Evolutionary conservation across 2,797 vertebrate species (phyloP).

Genomic region (Crenichthys baileyi): DNA sequence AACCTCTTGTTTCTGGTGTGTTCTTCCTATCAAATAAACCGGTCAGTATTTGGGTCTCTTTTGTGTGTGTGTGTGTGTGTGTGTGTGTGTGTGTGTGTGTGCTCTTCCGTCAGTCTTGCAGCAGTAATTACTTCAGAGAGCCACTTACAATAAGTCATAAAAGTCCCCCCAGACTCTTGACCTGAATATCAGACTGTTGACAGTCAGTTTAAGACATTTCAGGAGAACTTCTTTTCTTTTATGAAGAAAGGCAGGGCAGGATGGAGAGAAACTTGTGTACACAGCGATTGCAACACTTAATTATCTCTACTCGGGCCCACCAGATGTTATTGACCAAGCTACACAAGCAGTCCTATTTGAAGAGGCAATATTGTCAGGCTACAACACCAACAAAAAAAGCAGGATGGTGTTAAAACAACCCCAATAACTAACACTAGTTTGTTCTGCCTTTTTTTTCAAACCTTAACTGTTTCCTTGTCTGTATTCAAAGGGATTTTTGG

Average conservation of each 20-base stretch:
- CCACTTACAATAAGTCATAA: conserved; percentile 82
- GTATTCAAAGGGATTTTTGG: not conserved
- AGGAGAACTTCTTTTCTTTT: conserved; percentile 71
- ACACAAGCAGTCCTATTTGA: conserved; percentile 73
- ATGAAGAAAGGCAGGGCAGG: conserved; percentile 73
- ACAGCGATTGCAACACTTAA: conserved; percentile 72
- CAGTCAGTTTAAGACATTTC: conserved; percentile 71
- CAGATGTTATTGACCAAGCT: conserved; percentile 74
- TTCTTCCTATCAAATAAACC: conserved; percentile 57
- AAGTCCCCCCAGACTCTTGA: conserved; percentile 55
- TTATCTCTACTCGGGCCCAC: conserved; percentile 63
- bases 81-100: conserved; percentile 22
- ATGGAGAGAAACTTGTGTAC: conserved; percentile 77
- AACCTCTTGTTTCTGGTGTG: conserved; percentile 47
- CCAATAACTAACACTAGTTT: conserved; percentile 5
- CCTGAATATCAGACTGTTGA: conserved; percentile 75
- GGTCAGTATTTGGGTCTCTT: conserved; percentile 42
- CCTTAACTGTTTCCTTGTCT: conserved; percentile 1
- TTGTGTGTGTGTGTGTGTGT: conserved; percentile 8
- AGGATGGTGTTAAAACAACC: conserved; percentile 30
- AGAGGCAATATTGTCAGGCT: conserved; percentile 64
- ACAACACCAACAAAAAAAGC: conserved; percentile 21
- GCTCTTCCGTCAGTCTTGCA: conserved; percentile 37
- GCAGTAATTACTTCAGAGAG: conserved; percentile 70
- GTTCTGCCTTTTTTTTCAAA: not conserved